These are phyloP conservation scores for Zaprionus ornatus DNA, from an alignment of 1,140 invertebrate species.

Conservation along the genomic window DNA sequence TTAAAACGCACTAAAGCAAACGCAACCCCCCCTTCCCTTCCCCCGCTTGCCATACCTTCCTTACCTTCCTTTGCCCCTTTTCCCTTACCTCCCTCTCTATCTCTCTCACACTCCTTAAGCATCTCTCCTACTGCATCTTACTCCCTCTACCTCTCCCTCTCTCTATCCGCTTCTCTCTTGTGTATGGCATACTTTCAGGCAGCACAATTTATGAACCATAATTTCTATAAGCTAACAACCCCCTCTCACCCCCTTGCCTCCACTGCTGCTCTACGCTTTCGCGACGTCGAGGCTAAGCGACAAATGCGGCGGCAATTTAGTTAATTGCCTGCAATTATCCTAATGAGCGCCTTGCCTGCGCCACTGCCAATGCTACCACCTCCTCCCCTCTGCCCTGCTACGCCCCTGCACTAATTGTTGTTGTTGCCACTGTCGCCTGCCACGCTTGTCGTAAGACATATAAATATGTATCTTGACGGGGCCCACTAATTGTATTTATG, in stretches of 20 bases:
- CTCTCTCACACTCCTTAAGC: not conserved
- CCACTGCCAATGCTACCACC: conserved; percentile 36
- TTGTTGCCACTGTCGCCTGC: conserved; percentile 4
- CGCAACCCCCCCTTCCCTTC: not conserved
- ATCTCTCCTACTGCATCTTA: not conserved
- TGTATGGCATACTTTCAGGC: conserved; percentile 32
- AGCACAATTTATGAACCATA: conserved; percentile 74
- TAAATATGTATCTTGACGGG: conserved; percentile 38
- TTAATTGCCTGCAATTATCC: conserved; percentile 82
- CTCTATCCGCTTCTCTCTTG: not conserved
- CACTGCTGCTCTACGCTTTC: conserved; percentile 13
- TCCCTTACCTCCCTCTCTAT: not conserved
- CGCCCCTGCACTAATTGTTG: conserved; percentile 29
- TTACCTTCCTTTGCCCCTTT: too few relatives aligned
- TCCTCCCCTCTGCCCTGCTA: not conserved
- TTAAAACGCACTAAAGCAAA: conserved; percentile 73
- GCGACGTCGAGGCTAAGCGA: conserved; percentile 55
- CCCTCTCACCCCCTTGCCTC: not conserved
- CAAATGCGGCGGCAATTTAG: conserved; percentile 81
- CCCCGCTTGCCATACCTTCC: too few relatives aligned
- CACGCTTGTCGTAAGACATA: conserved; percentile 17
- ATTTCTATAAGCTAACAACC: conserved; percentile 68
- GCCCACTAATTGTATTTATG: conserved; percentile 77
- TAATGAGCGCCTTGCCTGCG: conserved; percentile 79
- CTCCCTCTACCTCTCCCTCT: not conserved